phyloP scores from a whole-genome alignment of 2,888 invertebrate genomes.

The Orthonevra nobilis region DNA sequence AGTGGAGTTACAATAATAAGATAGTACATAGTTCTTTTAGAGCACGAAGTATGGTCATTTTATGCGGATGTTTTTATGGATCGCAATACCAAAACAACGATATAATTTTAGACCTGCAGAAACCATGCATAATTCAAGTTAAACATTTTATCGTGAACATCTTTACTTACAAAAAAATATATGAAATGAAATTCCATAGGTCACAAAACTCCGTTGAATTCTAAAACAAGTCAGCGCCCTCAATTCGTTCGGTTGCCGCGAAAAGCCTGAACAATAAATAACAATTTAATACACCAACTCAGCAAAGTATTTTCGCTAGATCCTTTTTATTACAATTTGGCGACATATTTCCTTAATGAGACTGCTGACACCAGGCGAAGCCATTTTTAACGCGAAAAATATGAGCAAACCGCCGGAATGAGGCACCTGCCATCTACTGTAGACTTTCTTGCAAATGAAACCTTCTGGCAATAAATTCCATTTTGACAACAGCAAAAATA shows the following conservation, averaged over 20 bases:
- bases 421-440: neutral
- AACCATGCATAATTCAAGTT: too few relatives aligned
- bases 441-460: slow-evolving; percentile 21
- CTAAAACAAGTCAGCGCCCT: too few relatives aligned
- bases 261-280: slow-evolving; percentile 29
- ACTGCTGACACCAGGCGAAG: slow-evolving; percentile 22
- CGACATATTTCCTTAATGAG: slow-evolving; percentile 65
- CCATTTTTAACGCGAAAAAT: slow-evolving; percentile 24
- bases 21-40: too few relatives aligned
- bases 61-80: too few relatives aligned
- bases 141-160: too few relatives aligned
- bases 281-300: slow-evolving; percentile 40
- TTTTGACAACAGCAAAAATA: slow-evolving; percentile 29
- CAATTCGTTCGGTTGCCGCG: neutral
- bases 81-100: too few relatives aligned
- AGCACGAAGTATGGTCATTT: too few relatives aligned
- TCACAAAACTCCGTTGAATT: too few relatives aligned
- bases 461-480: slow-evolving; percentile 41
- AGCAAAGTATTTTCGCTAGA: slow-evolving; percentile 14
- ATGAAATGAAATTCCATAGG: too few relatives aligned
- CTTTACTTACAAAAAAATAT: too few relatives aligned
- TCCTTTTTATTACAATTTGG: slow-evolving; percentile 50
- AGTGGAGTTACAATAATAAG: too few relatives aligned
- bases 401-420: neutral
- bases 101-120: too few relatives aligned